These are phyloP conservation scores for Monopterus albus DNA, from an alignment of 2,113 vertebrate genomes.

Conservation along the genomic window DNA sequence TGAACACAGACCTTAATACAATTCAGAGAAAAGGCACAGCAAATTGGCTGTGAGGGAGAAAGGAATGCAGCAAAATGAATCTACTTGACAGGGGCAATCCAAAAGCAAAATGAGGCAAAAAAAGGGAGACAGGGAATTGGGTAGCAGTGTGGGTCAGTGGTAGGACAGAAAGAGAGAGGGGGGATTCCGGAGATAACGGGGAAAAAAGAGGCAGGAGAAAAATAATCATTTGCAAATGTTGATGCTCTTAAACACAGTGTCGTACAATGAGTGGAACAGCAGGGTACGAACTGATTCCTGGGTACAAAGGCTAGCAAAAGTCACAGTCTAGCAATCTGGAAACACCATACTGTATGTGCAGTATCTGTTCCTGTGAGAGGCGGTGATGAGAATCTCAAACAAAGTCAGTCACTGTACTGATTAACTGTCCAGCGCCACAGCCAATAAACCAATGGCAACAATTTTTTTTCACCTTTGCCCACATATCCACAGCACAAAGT, in stretches of 20 bases:
- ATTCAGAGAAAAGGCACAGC: background rate
- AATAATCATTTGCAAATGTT: background rate
- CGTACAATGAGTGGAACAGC: background rate
- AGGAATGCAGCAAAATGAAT: background rate
- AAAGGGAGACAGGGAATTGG: background rate
- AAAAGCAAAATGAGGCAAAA: background rate
- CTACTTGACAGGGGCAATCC: background rate
- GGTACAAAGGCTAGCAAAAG: conserved; percentile 1
- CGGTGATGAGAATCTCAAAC: background rate
- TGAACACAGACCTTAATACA: background rate
- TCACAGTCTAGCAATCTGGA: background rate
- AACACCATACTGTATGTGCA: accelerated
- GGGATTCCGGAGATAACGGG: background rate
- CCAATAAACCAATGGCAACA: conserved; percentile 17
- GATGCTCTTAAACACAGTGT: background rate
- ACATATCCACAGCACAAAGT: conserved; percentile 41
- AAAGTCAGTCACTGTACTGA: conserved; percentile 28
- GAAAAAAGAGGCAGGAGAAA: background rate
- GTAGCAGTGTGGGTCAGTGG: background rate
- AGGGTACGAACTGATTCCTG: background rate
- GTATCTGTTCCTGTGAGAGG: no score
- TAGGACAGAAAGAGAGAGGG: background rate
- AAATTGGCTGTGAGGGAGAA: background rate
- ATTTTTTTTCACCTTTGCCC: conserved; percentile 36
- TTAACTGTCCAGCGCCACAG: conserved; percentile 20